Percentiles rank a stretch among this genome's conserved stretches.
phyloP scores from a whole-genome alignment of 1,140 invertebrate species.

The Vollenhovia emeryi region DNA sequence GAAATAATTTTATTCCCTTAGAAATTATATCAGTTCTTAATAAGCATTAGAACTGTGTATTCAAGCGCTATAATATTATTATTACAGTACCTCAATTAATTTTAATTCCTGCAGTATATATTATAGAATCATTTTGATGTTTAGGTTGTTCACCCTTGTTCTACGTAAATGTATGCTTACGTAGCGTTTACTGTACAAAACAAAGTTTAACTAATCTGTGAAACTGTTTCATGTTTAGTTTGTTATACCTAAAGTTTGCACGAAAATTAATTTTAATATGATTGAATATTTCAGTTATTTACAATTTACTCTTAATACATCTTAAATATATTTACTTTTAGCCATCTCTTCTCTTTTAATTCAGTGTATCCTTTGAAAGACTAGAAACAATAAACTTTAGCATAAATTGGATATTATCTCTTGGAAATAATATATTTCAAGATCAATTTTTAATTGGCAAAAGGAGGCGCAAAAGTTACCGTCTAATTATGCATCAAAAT shows the following conservation, averaged over 20 bases:
- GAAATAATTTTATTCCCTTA: not conserved
- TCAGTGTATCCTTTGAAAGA: not conserved
- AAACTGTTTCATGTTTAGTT: conserved; percentile 46
- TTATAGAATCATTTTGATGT: conserved; percentile 22
- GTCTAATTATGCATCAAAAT: not conserved
- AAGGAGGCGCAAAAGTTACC: not conserved
- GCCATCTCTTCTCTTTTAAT: not conserved
- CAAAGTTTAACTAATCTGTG: conserved; percentile 51
- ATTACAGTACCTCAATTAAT: not conserved
- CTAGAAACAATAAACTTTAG: not conserved
- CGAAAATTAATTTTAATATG: conserved; percentile 44
- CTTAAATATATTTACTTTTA: not conserved
- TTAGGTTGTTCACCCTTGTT: conserved; percentile 29
- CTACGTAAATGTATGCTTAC: conserved; percentile 24
- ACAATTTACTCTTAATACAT: not conserved
- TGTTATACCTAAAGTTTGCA: conserved; percentile 32
- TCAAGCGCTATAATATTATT: not conserved
- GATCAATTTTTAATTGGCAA: not conserved
- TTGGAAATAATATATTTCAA: not conserved
- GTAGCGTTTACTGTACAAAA: conserved; percentile 45
- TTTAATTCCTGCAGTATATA: not conserved
- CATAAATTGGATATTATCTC: not conserved
- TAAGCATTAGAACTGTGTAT: not conserved
- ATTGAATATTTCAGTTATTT: conserved; percentile 32
- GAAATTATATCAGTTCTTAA: not conserved